These are phyloP conservation scores for Heliconius cydno DNA, from an alignment of 2,888 invertebrate genomes.

Conservation along the genomic window DNA sequence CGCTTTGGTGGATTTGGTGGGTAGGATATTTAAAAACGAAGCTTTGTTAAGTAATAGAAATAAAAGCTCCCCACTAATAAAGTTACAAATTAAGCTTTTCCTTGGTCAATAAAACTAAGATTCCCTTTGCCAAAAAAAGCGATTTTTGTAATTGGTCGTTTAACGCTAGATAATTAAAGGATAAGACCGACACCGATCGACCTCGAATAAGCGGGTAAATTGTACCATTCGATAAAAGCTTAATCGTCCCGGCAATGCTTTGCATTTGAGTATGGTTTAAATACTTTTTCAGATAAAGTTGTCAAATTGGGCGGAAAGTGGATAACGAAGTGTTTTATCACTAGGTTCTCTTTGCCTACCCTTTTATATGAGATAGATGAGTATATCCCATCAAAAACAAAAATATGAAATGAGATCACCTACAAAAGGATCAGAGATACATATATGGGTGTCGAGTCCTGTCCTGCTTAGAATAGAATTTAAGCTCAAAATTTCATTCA, in stretches of 20 bases:
- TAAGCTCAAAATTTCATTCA: too few relatives aligned
- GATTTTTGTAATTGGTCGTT: slow-evolving; percentile 28
- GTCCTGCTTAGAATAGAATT: too few relatives aligned
- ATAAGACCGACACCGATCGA: slow-evolving; percentile 22
- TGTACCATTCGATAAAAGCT: slow-evolving; percentile 38
- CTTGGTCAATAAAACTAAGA: slow-evolving; percentile 22
- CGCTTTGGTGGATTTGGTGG: too few relatives aligned
- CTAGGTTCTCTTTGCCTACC: not conserved
- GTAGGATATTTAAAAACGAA: not conserved
- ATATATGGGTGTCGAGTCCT: too few relatives aligned
- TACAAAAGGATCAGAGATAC: too few relatives aligned
- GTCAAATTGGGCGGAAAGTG: not conserved
- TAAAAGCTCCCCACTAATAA: slow-evolving; percentile 25
- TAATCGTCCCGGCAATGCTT: slow-evolving; percentile 32
- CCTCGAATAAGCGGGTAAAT: slow-evolving; percentile 36
- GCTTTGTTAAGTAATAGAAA: not conserved
- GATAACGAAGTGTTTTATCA: too few relatives aligned
- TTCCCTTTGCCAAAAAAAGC: slow-evolving; percentile 19
- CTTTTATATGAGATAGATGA: not conserved
- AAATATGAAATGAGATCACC: too few relatives aligned
- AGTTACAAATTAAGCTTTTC: slow-evolving; percentile 24
- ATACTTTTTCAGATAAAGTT: not conserved
- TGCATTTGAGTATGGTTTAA: not conserved
- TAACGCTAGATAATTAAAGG: slow-evolving; percentile 32
- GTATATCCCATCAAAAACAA: too few relatives aligned